Evolutionary conservation across 2,888 invertebrate genomes (phyloP), one percentile per base, ranked within the genome.

Genomic region (Galeruca laticollis): DNA sequence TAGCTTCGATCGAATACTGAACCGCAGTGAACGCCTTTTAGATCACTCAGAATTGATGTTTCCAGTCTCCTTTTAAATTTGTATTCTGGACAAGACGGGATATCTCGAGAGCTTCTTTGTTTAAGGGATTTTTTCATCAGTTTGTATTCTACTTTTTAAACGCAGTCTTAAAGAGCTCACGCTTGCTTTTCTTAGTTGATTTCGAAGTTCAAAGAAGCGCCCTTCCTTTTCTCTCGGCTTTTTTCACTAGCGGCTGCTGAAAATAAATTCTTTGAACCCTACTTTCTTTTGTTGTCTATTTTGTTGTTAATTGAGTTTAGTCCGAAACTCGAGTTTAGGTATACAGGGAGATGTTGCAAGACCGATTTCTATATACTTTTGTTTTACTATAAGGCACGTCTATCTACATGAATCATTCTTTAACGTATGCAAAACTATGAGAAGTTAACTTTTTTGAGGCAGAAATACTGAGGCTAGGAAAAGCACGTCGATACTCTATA

Each of bases 121-220:
- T 79, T 78, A 76, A 77, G 77, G 80, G 78, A 78, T 79, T 80
- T 80, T 71, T 78, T 78, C 78, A 80, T 81, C 80, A 78, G 78
- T 78, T 78, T 69, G 75, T 77, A 77, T 75, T 78, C 75, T 77
- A 73, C 75, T 79, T 74, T 76, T 75, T 73, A 76, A 77, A 78
- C 80, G 78, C 76, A 79, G 80, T 78, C 79, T 80, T 81, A 82
- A 82, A 78, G 81, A 80, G 77, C 82, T 81, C 81, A 81, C 80
- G 82, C 80, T 79, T 79, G 77, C 79, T 76, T 78, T 77, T 78
- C 79, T 80, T 79, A 75, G 76, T 76, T 77, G 77, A 79, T 78
- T 80, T 80, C 59, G 37, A 31, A 66, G 66, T 66, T 66, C 66
- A 68, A 75, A 75, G 71, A 68, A 70, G 64, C 69, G 59, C 51